phyloP scores from a whole-genome alignment of 2,113 vertebrate genomes.

The Baryphthengus martii region DNA sequence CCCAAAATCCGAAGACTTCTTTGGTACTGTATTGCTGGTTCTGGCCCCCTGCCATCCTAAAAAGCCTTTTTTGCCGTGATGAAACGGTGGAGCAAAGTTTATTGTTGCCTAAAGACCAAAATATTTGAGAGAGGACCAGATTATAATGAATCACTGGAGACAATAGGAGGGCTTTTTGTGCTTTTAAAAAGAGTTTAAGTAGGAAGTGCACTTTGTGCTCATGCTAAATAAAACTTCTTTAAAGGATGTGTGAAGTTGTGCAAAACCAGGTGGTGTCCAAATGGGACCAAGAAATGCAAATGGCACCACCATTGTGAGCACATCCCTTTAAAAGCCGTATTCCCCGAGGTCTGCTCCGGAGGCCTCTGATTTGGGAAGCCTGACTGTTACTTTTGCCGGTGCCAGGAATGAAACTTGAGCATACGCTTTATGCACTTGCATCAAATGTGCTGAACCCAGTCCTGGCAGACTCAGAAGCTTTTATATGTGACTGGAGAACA shows the following conservation, averaged over 20 bases:
- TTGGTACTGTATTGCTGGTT: not conserved
- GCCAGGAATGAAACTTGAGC: constrained; percentile 53
- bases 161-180: constrained; percentile 26
- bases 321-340: not conserved
- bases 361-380: not conserved
- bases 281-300: constrained; percentile 16
- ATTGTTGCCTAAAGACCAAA: not conserved
- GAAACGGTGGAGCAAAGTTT: not conserved
- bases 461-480: not conserved
- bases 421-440: constrained; percentile 16
- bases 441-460: constrained; percentile 20
- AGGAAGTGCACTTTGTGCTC: constrained; percentile 58
- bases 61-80: not conserved
- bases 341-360: not conserved
- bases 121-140: not conserved
- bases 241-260: constrained; percentile 52
- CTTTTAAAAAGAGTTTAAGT: constrained; percentile 39
- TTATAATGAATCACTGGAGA: constrained; percentile 14
- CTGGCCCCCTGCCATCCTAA: not conserved
- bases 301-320: not conserved
- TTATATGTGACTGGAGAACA: constrained; percentile 15
- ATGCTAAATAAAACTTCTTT: constrained; percentile 57
- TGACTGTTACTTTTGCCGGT: not conserved
- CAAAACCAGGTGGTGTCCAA: constrained; percentile 49
- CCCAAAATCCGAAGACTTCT: not conserved